A percentile compares a stretch with the other conserved stretches of the same genome.
Conservation (phyloP, 2,113 vertebrate species). For the Struthidea cinerea region DNA sequence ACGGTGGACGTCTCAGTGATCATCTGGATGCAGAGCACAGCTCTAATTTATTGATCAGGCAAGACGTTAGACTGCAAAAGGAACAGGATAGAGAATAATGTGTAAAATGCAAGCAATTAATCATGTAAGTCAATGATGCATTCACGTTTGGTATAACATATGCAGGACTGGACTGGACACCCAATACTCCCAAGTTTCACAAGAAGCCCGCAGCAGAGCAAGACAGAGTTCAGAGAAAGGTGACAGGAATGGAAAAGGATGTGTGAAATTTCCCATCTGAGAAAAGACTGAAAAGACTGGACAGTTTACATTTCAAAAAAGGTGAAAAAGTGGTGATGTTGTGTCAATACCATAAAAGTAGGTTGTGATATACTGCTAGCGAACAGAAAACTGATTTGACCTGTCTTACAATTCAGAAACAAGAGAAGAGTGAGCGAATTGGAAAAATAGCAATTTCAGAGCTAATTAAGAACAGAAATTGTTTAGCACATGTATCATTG, state of each 20-base stretch:
- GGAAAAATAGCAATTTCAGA: not conserved
- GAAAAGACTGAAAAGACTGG: not conserved
- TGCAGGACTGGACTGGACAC: not conserved
- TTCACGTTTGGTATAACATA: conserved; percentile 13
- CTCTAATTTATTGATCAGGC: conserved; percentile 19
- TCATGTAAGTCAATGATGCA: not conserved
- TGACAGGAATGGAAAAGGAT: not conserved
- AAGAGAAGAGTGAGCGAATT: not conserved
- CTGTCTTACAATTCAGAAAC: not conserved
- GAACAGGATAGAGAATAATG: not conserved
- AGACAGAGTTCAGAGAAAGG: conserved; percentile 11
- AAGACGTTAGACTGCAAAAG: conserved; percentile 6
- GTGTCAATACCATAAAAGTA: not conserved
- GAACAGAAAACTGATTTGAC: not conserved
- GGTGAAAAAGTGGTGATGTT: not conserved
- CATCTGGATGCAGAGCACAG: conserved; percentile 24
- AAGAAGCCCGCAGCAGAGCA: not conserved
- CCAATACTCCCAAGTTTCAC: not conserved
- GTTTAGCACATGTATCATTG: fast-evolving
- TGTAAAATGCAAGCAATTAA: conserved; percentile 25
- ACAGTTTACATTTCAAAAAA: not conserved
- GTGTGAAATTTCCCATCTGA: not conserved
- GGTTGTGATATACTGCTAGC: not conserved
- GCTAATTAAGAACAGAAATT: not conserved
- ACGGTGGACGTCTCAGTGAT: not conserved